Conservation (phyloP, 2,113 vertebrate genomes). For the Peromyscus maniculatus region DNA sequence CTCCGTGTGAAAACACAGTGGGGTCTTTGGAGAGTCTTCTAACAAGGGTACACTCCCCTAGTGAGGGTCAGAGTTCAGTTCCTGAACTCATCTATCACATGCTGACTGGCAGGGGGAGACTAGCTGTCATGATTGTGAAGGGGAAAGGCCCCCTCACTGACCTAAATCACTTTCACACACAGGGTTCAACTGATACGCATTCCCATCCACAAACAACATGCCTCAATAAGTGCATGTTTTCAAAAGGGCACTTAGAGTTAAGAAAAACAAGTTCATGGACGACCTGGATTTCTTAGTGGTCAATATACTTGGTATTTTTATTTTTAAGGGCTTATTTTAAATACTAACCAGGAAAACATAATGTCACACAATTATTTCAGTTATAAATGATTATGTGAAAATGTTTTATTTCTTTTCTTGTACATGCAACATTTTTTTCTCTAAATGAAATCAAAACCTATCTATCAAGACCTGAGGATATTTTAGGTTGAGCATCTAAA, state of each 20-base stretch:
- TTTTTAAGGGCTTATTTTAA: slow-evolving; percentile 15
- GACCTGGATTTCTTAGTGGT: neutral
- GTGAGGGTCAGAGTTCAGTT: slow-evolving; percentile 74
- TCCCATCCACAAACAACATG: slow-evolving; percentile 39
- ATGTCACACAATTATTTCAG: neutral
- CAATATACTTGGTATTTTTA: neutral
- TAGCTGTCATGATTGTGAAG: slow-evolving; percentile 12
- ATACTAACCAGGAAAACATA: neutral
- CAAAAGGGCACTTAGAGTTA: neutral
- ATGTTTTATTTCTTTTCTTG: neutral
- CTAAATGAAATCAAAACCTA: neutral
- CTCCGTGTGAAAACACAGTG: slow-evolving; percentile 67
- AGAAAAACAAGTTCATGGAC: slow-evolving; percentile 12
- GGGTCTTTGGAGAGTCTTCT: slow-evolving; percentile 55
- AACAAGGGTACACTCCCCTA: slow-evolving; percentile 56
- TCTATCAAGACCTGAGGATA: neutral
- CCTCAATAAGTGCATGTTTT: neutral
- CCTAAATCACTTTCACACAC: slow-evolving; percentile 72
- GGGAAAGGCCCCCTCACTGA: neutral
- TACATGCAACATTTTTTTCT: neutral
- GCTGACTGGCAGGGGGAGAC: slow-evolving; percentile 47
- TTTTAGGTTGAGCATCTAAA: neutral
- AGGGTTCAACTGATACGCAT: slow-evolving; percentile 17
- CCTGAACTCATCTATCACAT: slow-evolving; percentile 78
- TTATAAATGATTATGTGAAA: neutral